Base-by-base conservation (phyloP, 2,888 invertebrate genomes). In the Rhogogaster chlorosoma region DNA sequence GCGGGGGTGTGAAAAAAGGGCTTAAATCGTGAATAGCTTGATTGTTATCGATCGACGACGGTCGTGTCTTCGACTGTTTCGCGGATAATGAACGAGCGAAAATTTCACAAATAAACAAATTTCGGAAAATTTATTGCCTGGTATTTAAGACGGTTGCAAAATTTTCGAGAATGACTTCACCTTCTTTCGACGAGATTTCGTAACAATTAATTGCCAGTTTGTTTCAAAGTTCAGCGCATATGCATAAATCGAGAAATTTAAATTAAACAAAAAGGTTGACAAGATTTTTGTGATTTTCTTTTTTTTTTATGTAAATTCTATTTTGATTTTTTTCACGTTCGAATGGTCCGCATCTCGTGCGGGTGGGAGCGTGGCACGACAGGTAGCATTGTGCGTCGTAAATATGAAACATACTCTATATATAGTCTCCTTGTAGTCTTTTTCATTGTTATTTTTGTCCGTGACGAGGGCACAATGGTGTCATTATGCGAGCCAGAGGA, bases 391-490 rank as follows among this genome's bases (percentile, higher is more conserved):
- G 80, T 80, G 61, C 61, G 57, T 80, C 49, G 57, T 80, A 80
- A 80, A 80, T 57, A 80, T 80, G 80, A 80, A 80, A 80, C 61
- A 38, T 80, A 80, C 36, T 61, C 57, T 80, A 80, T 80, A 80
- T 80, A 61, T 80, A 80, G 57, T 22, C 22, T 38, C 38, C 67
- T 61, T 57, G 77, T 77, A 36, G 80, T 61, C 36, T 61, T 80
- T 61, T 80, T 61, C 61, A 80, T 80, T 80, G 80, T 80, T 80
- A 80, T 80, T 80, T 80, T 80, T 61, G 61, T 80, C 57, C 61
- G 57, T 80, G 80, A 80, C 80, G 80, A 57, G 80, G 80, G 80
- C 80, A 80, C 80, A 80, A 80, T 80, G 80, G 80, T 80, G 80
- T 80, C 80, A 80, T 80, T 80, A 80, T 80, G 80, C 57, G 80